Evolutionary conservation across 1,140 invertebrate genomes (phyloP), one percentile per base, ranked within the genome.

Genomic region (Zaprionus nigranus): DNA sequence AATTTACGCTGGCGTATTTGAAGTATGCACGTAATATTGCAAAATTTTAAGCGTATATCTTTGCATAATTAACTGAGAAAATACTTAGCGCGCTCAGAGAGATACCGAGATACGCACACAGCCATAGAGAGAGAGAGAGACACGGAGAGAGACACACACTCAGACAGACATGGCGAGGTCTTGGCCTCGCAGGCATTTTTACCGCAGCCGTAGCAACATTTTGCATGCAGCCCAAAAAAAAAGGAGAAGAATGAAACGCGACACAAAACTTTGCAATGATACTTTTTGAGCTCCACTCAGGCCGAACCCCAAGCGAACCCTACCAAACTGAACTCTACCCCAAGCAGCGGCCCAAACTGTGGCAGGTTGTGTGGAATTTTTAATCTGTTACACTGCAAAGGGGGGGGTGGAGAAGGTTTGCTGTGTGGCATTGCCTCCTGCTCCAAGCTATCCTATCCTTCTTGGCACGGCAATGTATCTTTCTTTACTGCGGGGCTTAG

Each of bases 11-110:
- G 73, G 64, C 17, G 79, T 90, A 90, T 90, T 90, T 90, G 86
- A 90, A 90, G 82, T 90, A 90, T 90, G 86, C 82, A 90, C 85
- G 85, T 90, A 90, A 90, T 90, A 90, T 90, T 90, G 85, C 85
- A 90, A 90, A 90, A 90, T 90, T 90, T 90, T 90, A 90, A 90
- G 79, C 85, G 79, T 90, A 90, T 90, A 90, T 90, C 79, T 90
- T 88, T 90, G 85, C 85, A 90, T 90, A 90, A 90, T 90, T 90
- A 90, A 90, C 85, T 90, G 85, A 90, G 85, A 90, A 90, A 90
- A 90, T 90, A 90, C 86, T 90, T 90, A 84, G 70, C 79, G 49
- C 75, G 70, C 61, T 73, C 68, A 75, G 38, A 64, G 66, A 75
- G 12, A 67, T 65, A 75, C 43, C 56, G 66, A 75, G 12, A 67